Conservation (phyloP, 2,888 invertebrate species). For the Aromia moschata region DNA sequence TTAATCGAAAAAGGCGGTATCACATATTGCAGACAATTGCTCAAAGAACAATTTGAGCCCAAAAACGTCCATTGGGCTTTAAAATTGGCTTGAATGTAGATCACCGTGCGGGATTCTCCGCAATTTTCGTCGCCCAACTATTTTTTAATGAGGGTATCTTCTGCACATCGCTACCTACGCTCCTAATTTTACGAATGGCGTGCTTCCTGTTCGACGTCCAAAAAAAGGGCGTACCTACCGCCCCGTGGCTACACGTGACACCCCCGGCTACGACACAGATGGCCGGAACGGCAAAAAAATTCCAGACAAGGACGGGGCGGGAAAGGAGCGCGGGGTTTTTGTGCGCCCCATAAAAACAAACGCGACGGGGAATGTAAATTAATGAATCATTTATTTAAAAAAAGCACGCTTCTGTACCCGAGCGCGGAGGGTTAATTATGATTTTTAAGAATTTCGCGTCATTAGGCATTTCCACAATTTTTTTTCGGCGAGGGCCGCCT, state of each 20-base stretch:
- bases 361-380: constrained; percentile 18
- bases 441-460: constrained; percentile 21
- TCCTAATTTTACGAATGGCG: constrained; percentile 19
- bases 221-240: constrained; percentile 11
- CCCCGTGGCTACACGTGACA: constrained; percentile 9
- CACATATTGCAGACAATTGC: too few relatives aligned
- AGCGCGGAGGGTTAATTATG: constrained; percentile 19
- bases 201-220: constrained; percentile 17
- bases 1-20: too few relatives aligned
- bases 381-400: constrained; percentile 26
- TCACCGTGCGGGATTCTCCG: too few relatives aligned
- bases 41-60: too few relatives aligned
- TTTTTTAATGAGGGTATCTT: constrained; percentile 22
- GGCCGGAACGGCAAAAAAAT: constrained; percentile 14
- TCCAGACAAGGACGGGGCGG: constrained; percentile 12
- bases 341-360: constrained; percentile 13
- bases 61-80: too few relatives aligned
- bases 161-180: constrained; percentile 2
- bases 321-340: constrained; percentile 19
- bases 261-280: constrained; percentile 9
- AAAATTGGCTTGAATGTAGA: too few relatives aligned
- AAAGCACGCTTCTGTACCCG: constrained; percentile 16
- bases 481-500: background rate
- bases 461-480: constrained; percentile 10
- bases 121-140: constrained; percentile 6